These are phyloP conservation scores for Anolis sagrei DNA, from an alignment of 2,113 vertebrate genomes.

Conservation along the genomic window DNA sequence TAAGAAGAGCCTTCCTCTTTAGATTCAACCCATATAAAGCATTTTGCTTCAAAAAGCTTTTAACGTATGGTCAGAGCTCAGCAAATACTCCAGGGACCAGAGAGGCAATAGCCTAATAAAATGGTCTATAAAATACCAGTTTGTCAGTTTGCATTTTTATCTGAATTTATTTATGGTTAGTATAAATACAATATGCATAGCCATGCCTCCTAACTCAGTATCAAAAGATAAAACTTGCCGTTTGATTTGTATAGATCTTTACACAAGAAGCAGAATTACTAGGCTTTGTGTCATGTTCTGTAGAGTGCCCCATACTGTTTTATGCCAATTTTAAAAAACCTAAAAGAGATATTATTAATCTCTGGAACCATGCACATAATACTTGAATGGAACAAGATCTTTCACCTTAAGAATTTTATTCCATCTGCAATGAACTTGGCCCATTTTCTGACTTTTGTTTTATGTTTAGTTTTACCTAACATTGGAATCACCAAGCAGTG, in stretches of 20 bases:
- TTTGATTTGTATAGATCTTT: not conserved
- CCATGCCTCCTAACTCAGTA: constrained; percentile 1
- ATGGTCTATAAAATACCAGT: not conserved
- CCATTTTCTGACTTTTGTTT: not conserved
- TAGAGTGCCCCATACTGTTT: accelerated
- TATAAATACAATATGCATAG: not conserved
- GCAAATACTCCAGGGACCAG: not conserved
- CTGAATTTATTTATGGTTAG: not conserved
- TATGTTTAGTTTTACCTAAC: not conserved
- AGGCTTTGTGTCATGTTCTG: not conserved
- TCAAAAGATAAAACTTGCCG: not conserved
- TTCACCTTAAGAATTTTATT: not conserved
- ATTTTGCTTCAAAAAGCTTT: not conserved
- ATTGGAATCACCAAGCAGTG: constrained; percentile 1
- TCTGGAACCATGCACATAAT: not conserved
- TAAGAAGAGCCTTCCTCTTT: not conserved
- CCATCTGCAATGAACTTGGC: not conserved
- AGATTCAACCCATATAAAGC: not conserved
- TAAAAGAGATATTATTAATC: not conserved
- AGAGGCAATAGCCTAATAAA: constrained; percentile 15
- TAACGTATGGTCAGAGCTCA: not conserved
- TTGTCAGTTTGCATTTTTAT: constrained; percentile 1
- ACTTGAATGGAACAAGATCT: not conserved
- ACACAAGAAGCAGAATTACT: not conserved
- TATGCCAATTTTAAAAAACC: not conserved